phyloP scores from a whole-genome alignment of 2,113 vertebrate genomes.

The Macrotus californicus region DNA sequence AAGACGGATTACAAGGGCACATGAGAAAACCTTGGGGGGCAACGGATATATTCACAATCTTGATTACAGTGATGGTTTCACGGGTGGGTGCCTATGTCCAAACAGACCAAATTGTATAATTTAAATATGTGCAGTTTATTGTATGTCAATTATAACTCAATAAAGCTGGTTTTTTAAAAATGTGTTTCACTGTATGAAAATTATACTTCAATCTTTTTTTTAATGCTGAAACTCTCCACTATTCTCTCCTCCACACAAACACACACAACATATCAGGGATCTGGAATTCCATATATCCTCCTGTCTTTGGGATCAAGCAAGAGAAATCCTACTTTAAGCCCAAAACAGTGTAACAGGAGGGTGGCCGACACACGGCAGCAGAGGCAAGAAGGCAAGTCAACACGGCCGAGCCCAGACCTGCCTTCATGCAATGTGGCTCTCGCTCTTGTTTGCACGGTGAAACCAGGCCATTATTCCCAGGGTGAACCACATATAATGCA shows the following conservation, averaged over 20 bases:
- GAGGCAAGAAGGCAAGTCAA: background rate
- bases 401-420: background rate
- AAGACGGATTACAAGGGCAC: background rate
- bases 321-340: background rate
- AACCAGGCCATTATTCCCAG: background rate
- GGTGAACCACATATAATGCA: background rate
- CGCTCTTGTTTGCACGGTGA: background rate
- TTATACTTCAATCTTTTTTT: background rate
- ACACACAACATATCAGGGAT: background rate
- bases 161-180: background rate
- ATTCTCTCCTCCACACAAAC: background rate
- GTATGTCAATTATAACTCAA: background rate
- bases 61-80: background rate
- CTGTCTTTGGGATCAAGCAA: background rate
- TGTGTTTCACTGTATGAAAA: background rate
- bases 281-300: background rate
- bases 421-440: constrained; percentile 15
- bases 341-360: background rate
- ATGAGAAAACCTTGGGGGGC: background rate
- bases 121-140: constrained; percentile 17
- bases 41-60: background rate
- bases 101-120: constrained; percentile 1
- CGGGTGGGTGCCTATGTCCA: background rate
- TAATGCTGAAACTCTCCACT: background rate
- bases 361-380: background rate